phyloP scores from a whole-genome alignment of 1,140 invertebrate genomes.

The Gryon sp. region DNA sequence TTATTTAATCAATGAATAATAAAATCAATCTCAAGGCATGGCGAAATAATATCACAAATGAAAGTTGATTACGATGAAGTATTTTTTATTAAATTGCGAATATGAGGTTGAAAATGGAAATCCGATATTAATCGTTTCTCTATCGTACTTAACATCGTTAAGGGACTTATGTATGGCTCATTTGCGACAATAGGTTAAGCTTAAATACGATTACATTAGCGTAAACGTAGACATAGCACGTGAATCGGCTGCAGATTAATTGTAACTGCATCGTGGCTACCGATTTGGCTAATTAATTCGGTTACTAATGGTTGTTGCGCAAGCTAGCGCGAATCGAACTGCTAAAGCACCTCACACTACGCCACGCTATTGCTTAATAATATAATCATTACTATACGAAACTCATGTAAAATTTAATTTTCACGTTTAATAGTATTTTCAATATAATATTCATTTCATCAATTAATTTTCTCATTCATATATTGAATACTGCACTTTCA shows the following conservation, averaged over 20 bases:
- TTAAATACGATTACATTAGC: constrained; percentile 62
- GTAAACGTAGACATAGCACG: constrained; percentile 61
- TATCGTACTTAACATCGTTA: constrained; percentile 53
- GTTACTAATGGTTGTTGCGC: constrained; percentile 74
- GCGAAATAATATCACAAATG: background rate
- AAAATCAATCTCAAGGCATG: no score
- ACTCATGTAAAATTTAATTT: constrained; percentile 61
- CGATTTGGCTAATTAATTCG: constrained; percentile 79
- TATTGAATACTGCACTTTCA: no score
- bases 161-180: constrained; percentile 60
- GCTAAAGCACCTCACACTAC: constrained; percentile 42
- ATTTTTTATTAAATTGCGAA: constrained; percentile 36
- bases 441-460: constrained; percentile 34
- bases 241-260: constrained; percentile 66
- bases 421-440: constrained; percentile 27
- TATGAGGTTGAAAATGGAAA: constrained; percentile 42
- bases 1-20: no score
- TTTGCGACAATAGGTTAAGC: constrained; percentile 62
- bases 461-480: constrained; percentile 24
- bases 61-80: constrained; percentile 4
- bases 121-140: constrained; percentile 53
- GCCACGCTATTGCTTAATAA: constrained; percentile 55
- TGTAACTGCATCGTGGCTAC: constrained; percentile 69
- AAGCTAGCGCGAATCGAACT: constrained; percentile 58
- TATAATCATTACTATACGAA: constrained; percentile 46